phyloP scores from a whole-genome alignment of 2,113 vertebrate genomes.

The Pachypanchax playfairii region DNA sequence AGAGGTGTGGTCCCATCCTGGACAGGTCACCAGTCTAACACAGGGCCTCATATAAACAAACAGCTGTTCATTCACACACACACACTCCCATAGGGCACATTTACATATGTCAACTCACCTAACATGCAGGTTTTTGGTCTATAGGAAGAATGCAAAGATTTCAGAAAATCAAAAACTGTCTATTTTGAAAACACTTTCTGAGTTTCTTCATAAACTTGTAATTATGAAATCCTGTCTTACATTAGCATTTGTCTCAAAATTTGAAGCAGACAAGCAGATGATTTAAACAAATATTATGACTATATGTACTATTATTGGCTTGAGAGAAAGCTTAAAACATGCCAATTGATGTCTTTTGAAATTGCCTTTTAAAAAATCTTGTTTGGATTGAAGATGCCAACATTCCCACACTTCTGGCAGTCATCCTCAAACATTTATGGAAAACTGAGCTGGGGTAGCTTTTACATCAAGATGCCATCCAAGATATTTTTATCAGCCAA shows the following conservation, averaged over 20 bases:
- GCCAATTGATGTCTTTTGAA: constrained; percentile 22
- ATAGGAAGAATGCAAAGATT: too few species aligned
- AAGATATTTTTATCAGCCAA: constrained; percentile 54
- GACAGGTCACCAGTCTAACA: too few species aligned
- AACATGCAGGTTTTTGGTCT: too few species aligned
- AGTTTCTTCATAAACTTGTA: too few species aligned
- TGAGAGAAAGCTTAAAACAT: constrained; percentile 5
- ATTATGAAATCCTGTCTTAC: not conserved
- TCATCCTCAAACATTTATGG: constrained; percentile 35
- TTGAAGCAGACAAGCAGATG: not conserved
- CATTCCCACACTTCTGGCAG: constrained; percentile 41
- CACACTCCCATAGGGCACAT: too few species aligned
- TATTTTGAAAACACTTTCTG: too few species aligned
- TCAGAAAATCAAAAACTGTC: too few species aligned
- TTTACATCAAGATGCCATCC: constrained; percentile 47
- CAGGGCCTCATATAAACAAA: too few species aligned
- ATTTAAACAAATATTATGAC: not conserved
- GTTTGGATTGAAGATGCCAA: constrained; percentile 37
- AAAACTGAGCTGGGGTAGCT: constrained; percentile 45
- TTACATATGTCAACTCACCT: too few species aligned
- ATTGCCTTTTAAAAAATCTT: constrained; percentile 28
- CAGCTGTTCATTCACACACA: too few species aligned
- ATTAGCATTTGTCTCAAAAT: not conserved
- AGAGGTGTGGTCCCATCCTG: too few species aligned
- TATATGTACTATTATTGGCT: constrained; percentile 3